Conservation (phyloP, 2,113 vertebrate species). For the Apistogramma diplotaenia region DNA sequence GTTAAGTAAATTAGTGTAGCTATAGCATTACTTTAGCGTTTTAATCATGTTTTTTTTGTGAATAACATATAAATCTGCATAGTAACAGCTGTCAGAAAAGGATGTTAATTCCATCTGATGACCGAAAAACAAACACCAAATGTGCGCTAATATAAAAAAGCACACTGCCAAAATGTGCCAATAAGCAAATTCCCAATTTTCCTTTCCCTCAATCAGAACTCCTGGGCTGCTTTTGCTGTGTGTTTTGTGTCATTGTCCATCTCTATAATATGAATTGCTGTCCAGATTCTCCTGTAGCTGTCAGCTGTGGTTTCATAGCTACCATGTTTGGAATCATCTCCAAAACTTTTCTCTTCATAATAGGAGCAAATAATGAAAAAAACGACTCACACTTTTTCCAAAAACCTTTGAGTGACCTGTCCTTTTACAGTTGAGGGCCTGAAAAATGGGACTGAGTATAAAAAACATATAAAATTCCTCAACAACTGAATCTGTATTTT, state of each 20-base stretch:
- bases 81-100: not conserved
- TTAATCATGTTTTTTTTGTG: not conserved
- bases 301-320: not conserved
- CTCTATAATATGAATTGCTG: not conserved
- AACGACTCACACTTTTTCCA: not conserved
- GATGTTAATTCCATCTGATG: not conserved
- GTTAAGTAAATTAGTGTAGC: too few species aligned
- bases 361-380: not conserved
- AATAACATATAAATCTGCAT: not conserved
- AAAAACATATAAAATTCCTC: too few species aligned
- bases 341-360: not conserved
- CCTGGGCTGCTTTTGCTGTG: accelerated
- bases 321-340: not conserved
- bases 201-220: too few species aligned
- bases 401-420: not conserved
- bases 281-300: accelerated
- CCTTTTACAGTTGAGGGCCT: too few species aligned
- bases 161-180: too few species aligned
- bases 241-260: not conserved
- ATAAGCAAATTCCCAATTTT: too few species aligned
- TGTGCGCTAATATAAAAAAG: too few species aligned
- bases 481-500: too few species aligned
- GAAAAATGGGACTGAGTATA: too few species aligned
- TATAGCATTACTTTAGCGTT: not conserved
- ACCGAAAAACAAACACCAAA: too few species aligned